These are phyloP conservation scores for Rhynchomys soricoides DNA, from an alignment of 2,113 vertebrate species.

Conservation along the genomic window DNA sequence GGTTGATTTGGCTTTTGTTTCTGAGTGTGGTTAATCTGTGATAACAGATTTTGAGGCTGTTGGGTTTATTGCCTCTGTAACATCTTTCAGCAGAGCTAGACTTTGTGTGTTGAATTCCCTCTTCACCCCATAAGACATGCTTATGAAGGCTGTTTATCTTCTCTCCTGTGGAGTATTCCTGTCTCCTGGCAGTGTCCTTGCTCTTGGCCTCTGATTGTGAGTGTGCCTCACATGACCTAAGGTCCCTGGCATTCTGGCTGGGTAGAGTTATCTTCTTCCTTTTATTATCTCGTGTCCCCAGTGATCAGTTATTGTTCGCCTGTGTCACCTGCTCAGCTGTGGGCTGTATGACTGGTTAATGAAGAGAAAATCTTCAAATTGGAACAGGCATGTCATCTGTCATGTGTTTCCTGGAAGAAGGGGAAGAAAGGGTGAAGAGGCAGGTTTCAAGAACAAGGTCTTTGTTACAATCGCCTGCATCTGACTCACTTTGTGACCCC, in stretches of 20 bases:
- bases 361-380: background rate
- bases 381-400: background rate
- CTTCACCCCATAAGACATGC: no score
- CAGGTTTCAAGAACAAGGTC: background rate
- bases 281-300: background rate
- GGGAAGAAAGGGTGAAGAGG: background rate
- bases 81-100: background rate
- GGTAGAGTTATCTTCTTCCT: background rate
- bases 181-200: background rate
- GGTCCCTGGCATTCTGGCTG: background rate
- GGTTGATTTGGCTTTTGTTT: background rate
- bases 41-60: conserved; percentile 19
- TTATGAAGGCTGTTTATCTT: accelerated
- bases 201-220: background rate
- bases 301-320: background rate
- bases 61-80: background rate
- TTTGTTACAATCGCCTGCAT: background rate
- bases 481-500: background rate
- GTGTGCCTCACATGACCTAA: background rate
- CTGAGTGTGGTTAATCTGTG: background rate
- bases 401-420: background rate
- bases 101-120: background rate
- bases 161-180: background rate
- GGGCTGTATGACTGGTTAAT: background rate
- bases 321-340: background rate